These are phyloP conservation scores for Beaufortia kweichowensis DNA, from an alignment of 2,113 vertebrate species.

Conservation along the genomic window DNA sequence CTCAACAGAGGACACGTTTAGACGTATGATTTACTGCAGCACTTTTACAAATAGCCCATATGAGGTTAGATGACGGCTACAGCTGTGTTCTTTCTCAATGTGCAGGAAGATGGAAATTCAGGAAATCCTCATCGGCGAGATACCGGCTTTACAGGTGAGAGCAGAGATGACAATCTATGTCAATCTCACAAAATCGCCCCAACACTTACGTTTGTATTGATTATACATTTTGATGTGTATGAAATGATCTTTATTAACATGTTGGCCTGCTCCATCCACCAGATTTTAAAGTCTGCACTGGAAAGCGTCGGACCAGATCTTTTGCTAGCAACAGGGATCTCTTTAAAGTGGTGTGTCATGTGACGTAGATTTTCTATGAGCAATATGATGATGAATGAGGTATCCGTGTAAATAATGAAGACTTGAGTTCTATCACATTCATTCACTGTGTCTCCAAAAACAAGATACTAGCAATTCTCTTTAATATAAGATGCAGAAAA, in stretches of 20 bases:
- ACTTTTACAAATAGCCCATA: neutral
- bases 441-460: no score
- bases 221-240: no score
- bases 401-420: no score
- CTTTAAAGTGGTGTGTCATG: conserved; percentile 36
- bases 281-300: neutral
- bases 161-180: neutral
- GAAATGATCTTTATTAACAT: no score
- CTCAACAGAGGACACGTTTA: neutral
- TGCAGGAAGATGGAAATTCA: conserved; percentile 7
- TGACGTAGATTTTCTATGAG: neutral
- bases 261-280: neutral
- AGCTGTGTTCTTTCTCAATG: neutral
- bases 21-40: neutral
- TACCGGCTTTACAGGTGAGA: conserved; percentile 23
- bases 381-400: no score
- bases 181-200: neutral
- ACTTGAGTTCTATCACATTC: no score
- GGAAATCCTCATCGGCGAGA: neutral
- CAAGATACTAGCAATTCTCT: no score
- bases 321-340: conserved; percentile 43
- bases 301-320: conserved; percentile 48
- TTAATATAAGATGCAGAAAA: no score
- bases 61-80: neutral
- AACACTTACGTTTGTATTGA: no score